These are phyloP conservation scores for Zaprionus inermis DNA, from an alignment of 1,140 invertebrate genomes.

Conservation along the genomic window DNA sequence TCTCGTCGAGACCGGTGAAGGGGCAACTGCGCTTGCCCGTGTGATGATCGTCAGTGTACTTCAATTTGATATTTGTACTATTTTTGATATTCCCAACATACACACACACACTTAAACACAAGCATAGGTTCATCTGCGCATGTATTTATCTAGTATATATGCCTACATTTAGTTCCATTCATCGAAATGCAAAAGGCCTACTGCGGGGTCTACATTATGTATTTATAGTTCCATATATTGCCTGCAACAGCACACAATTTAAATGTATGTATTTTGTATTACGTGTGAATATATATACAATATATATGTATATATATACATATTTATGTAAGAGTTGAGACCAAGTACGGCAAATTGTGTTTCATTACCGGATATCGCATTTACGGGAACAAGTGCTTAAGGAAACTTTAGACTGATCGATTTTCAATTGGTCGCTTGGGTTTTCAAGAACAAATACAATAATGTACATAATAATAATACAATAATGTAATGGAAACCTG, in stretches of 20 bases:
- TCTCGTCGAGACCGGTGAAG: not conserved
- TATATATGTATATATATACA: constrained; percentile 5
- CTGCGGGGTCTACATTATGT: constrained; percentile 2
- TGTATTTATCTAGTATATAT: constrained; percentile 12
- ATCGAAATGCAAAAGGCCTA: constrained; percentile 11
- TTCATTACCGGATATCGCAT: not conserved
- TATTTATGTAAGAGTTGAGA: not conserved
- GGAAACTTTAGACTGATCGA: no score
- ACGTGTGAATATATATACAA: constrained; percentile 35
- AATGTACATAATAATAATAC: no score
- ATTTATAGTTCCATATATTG: constrained; percentile 14
- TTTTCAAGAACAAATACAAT: not conserved
- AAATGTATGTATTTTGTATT: constrained; percentile 28
- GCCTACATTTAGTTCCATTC: constrained; percentile 12
- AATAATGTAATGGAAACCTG: no score
- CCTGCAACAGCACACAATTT: no score
- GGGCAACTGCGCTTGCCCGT: constrained; percentile 4
- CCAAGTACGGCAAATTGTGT: not conserved
- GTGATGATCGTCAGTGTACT: constrained; percentile 42
- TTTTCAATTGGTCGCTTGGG: no score
- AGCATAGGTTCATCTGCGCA: constrained; percentile 8
- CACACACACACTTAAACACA: not conserved
- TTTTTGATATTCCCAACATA: constrained; percentile 22
- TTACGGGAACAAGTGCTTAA: no score
- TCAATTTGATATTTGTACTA: constrained; percentile 34